phyloP scores from a whole-genome alignment of 2,797 vertebrate species.

The Lepus townsendii region DNA sequence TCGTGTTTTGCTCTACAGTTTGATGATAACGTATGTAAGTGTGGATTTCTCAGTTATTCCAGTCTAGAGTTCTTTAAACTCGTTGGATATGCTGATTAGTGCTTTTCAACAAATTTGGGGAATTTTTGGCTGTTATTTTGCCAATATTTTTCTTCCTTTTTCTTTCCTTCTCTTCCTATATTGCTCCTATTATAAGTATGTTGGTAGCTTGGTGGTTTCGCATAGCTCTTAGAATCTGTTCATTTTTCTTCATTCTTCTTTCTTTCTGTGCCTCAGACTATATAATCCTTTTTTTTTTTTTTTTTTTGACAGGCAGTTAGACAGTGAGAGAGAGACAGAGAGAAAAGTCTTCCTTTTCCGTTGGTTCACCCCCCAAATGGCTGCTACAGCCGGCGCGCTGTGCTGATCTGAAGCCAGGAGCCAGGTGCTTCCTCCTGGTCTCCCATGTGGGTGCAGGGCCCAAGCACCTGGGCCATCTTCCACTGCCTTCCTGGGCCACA shows the following conservation, averaged over 20 bases:
- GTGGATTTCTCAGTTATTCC: neutral
- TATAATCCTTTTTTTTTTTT: neutral
- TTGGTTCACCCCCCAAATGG: too few relatives aligned
- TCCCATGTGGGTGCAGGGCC: too few relatives aligned
- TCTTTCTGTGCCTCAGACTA: neutral
- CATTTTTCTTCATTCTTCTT: neutral
- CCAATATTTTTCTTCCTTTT: neutral
- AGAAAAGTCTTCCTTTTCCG: too few relatives aligned
- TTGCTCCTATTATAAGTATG: neutral
- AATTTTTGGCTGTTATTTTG: neutral
- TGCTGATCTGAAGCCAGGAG: too few relatives aligned
- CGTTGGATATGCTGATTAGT: neutral
- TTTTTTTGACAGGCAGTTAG: too few relatives aligned
- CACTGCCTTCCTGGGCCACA: too few relatives aligned
- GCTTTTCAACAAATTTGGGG: neutral
- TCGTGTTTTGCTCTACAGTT: neutral
- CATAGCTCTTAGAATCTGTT: too few relatives aligned
- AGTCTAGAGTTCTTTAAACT: neutral
- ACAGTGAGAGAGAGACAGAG: too few relatives aligned
- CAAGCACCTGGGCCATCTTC: too few relatives aligned
- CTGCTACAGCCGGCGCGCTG: too few relatives aligned
- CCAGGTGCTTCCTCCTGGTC: too few relatives aligned
- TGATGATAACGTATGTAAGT: neutral
- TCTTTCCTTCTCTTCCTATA: neutral
- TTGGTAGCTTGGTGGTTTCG: neutral